Conservation (phyloP, 2,113 vertebrate species). For the Melanerpes aurifrons region DNA sequence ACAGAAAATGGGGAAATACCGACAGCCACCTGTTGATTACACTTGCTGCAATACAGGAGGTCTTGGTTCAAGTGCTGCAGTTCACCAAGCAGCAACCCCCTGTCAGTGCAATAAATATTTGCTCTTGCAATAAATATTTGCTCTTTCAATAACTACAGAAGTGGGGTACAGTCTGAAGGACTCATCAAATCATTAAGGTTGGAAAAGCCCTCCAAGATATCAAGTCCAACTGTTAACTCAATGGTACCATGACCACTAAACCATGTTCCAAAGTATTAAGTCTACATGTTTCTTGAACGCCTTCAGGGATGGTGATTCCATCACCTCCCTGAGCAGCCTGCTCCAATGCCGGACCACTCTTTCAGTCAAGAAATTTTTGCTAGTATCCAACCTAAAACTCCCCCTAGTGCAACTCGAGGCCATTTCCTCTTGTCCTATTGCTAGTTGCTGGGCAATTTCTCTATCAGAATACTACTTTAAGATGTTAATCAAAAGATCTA, state of each 20-base stretch:
- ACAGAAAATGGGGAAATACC: neutral
- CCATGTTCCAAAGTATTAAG: too few relatives aligned
- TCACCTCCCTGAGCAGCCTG: too few relatives aligned
- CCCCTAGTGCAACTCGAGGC: too few relatives aligned
- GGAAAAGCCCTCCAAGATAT: too few relatives aligned
- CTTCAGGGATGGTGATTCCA: too few relatives aligned
- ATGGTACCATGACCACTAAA: too few relatives aligned
- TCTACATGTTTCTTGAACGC: too few relatives aligned
- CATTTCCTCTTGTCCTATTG: too few relatives aligned
- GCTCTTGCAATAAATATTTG: neutral
- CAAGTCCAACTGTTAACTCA: too few relatives aligned
- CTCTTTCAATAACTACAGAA: neutral
- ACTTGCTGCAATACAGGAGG: neutral
- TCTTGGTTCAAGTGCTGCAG: neutral
- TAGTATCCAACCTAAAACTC: too few relatives aligned
- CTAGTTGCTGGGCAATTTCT: neutral
- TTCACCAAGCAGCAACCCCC: neutral
- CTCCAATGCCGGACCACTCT: too few relatives aligned
- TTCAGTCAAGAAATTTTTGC: too few relatives aligned
- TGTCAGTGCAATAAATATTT: neutral
- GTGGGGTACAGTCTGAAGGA: neutral
- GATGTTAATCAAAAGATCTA: constrained; percentile 17
- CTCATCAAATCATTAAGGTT: neutral
- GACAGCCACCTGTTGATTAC: neutral
- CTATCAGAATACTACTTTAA: neutral